phyloP scores from a whole-genome alignment of 1,140 invertebrate species.

The Protaetia brevitarsis region DNA sequence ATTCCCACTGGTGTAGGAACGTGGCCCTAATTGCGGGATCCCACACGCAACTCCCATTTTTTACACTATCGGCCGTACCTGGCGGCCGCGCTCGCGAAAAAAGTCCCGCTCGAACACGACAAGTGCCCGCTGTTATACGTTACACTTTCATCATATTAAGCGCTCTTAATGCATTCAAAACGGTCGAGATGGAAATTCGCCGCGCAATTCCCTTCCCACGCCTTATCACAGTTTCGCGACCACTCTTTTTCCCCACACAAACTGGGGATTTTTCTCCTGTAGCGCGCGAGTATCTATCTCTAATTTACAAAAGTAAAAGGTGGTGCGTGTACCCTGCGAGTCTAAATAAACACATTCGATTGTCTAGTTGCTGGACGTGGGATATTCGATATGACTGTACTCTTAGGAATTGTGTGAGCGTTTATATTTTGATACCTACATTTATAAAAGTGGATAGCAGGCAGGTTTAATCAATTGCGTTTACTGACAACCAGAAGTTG shows the following conservation, averaged over 20 bases:
- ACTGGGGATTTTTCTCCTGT: not conserved
- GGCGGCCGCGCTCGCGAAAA: not conserved
- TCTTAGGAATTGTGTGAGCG: not conserved
- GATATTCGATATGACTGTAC: not conserved
- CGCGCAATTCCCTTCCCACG: conserved; percentile 6
- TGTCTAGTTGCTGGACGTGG: not conserved
- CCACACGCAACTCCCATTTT: not conserved
- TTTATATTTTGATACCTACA: not conserved
- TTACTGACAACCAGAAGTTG: no score
- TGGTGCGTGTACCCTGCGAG: not conserved
- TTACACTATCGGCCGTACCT: not conserved
- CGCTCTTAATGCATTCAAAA: conserved; percentile 9
- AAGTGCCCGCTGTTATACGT: conserved; percentile 15
- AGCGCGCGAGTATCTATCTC: not conserved
- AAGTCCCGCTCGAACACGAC: not conserved
- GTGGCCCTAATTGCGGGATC: not conserved
- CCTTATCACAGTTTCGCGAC: not conserved
- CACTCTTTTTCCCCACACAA: not conserved
- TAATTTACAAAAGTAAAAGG: not conserved
- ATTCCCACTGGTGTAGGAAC: no score
- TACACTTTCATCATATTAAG: conserved; percentile 18
- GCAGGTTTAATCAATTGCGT: no score
- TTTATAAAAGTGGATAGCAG: no score
- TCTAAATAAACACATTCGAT: not conserved
- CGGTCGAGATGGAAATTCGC: conserved; percentile 1